phyloP scores from a whole-genome alignment of 2,888 invertebrate genomes.

The Agrilus biguttatus region DNA sequence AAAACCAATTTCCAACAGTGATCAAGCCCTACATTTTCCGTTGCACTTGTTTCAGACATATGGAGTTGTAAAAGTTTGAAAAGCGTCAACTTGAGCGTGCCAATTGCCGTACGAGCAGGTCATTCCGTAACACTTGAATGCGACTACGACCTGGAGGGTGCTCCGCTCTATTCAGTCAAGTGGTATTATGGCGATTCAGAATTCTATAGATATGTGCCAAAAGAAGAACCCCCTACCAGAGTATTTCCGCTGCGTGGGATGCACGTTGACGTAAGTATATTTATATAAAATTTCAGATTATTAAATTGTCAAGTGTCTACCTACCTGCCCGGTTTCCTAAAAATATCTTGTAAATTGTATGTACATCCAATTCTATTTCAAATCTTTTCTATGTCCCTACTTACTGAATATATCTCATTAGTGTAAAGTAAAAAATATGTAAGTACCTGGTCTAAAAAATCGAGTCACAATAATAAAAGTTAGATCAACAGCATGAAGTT shows the following conservation, averaged over 20 bases:
- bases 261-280: constrained; percentile 59
- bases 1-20: no score
- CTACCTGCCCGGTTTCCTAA: background rate
- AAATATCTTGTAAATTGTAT: background rate
- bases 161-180: constrained; percentile 57
- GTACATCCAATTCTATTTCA: background rate
- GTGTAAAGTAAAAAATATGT: no score
- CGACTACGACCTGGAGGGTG: constrained; percentile 32
- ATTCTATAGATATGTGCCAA: constrained; percentile 62
- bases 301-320: background rate
- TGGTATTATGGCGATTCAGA: constrained; percentile 63
- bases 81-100: constrained; percentile 26
- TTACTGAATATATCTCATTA: no score
- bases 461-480: no score
- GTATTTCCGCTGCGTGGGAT: constrained; percentile 54
- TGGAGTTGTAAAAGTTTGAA: constrained; percentile 23
- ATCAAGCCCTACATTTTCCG: no score
- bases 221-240: constrained; percentile 53
- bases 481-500: no score
- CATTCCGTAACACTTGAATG: constrained; percentile 30
- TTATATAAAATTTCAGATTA: constrained; percentile 1
- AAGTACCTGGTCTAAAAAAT: no score
- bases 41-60: constrained; percentile 22
- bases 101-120: constrained; percentile 28
- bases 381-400: no score